phyloP scores from a whole-genome alignment of 2,113 vertebrate genomes.

The Corydoras maculifer region DNA sequence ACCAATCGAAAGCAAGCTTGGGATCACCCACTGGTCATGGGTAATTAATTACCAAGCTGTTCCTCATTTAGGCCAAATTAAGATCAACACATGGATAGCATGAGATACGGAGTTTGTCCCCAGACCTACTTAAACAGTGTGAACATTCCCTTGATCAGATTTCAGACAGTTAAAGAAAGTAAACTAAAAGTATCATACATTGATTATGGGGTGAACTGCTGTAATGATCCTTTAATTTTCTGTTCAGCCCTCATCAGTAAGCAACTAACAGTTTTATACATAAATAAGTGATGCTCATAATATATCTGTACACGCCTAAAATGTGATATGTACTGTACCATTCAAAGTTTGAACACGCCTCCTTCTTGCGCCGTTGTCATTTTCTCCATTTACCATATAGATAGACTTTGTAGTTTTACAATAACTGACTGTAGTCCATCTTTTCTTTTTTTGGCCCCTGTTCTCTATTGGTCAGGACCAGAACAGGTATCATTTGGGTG shows the following conservation, averaged over 20 bases:
- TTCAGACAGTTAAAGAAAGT: not conserved
- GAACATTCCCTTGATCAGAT: slow-evolving; percentile 1
- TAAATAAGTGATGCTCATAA: no score
- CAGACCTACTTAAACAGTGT: not conserved
- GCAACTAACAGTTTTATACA: not conserved
- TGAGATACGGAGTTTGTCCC: slow-evolving; percentile 23
- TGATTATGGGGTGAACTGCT: not conserved
- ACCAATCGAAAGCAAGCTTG: slow-evolving; percentile 30
- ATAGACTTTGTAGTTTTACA: no score
- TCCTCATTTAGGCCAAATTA: slow-evolving; percentile 48
- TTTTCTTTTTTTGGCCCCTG: no score
- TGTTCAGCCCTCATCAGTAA: not conserved
- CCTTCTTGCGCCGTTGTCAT: no score
- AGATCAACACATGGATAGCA: slow-evolving; percentile 40
- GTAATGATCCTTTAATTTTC: not conserved
- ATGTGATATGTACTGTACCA: no score
- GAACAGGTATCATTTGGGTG: no score
- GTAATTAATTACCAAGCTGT: slow-evolving; percentile 55
- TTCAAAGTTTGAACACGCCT: no score
- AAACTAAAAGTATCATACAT: not conserved
- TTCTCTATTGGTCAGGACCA: no score
- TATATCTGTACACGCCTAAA: no score
- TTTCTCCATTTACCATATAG: no score
- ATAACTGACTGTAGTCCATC: no score
- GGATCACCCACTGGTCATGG: slow-evolving; percentile 46